Conservation (phyloP, 2,888 invertebrate genomes). For the Capitulum mitella region DNA sequence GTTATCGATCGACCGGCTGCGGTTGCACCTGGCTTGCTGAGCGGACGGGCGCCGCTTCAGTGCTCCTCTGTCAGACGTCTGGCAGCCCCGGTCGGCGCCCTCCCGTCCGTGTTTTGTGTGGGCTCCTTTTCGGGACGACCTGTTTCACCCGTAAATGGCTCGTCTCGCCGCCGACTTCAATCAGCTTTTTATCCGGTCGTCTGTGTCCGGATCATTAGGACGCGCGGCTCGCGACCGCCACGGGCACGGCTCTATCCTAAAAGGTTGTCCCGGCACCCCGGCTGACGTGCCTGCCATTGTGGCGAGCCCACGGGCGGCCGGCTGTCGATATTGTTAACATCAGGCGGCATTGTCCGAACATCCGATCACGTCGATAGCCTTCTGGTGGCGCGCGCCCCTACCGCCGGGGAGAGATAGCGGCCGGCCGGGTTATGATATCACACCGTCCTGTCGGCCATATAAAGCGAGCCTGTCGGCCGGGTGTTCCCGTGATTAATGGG, state of each 20-base stretch:
- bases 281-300: neutral
- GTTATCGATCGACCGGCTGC: too few species aligned
- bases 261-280: neutral
- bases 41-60: too few species aligned
- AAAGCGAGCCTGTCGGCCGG: neutral
- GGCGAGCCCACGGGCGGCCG: too few species aligned
- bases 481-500: neutral
- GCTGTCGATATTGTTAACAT: neutral
- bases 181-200: neutral
- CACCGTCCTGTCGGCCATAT: neutral
- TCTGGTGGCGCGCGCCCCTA: neutral
- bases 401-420: neutral
- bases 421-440: neutral
- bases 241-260: neutral
- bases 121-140: too few species aligned
- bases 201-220: neutral
- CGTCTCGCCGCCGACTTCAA: too few species aligned
- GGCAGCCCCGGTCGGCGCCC: too few species aligned
- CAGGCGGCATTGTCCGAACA: neutral
- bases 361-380: neutral
- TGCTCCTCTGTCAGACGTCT: too few species aligned
- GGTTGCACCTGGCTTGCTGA: too few species aligned
- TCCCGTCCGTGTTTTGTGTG: too few species aligned
- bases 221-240: too few species aligned
- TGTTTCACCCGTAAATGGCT: too few species aligned